These are phyloP conservation scores for Hyposmocoma kahamanoa DNA, from an alignment of 1,140 invertebrate genomes.

Conservation along the genomic window DNA sequence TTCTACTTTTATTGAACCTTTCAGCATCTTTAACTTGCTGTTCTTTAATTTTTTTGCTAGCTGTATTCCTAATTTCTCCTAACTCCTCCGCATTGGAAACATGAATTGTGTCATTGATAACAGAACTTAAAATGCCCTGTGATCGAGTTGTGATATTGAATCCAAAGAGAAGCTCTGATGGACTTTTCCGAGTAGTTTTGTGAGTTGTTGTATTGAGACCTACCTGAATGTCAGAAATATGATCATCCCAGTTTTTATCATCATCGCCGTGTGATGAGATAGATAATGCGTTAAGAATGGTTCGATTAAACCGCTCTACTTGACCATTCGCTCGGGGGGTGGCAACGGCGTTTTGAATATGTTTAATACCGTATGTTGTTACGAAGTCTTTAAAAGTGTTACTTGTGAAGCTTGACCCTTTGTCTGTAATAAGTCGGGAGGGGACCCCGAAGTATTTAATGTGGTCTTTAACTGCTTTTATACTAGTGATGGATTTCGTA, in stretches of 20 bases:
- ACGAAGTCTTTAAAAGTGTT: slow-evolving; percentile 21
- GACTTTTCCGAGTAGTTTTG: slow-evolving; percentile 19
- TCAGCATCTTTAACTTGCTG: slow-evolving; percentile 15
- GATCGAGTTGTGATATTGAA: slow-evolving; percentile 15
- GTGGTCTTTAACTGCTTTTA: slow-evolving; percentile 18
- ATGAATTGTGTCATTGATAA: slow-evolving; percentile 14
- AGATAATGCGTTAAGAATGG: slow-evolving; percentile 21
- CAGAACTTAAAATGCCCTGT: slow-evolving; percentile 15
- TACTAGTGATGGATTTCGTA: slow-evolving; percentile 18
- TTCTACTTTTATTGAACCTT: slow-evolving; percentile 17
- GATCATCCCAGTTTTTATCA: slow-evolving; percentile 20
- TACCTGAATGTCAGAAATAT: slow-evolving; percentile 22
- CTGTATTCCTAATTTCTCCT: background rate
- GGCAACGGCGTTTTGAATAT: slow-evolving; percentile 24
- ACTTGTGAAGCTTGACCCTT: slow-evolving; percentile 25
- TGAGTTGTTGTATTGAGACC: slow-evolving; percentile 25
- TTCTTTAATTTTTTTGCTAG: slow-evolving; percentile 14
- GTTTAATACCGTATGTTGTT: slow-evolving; percentile 18
- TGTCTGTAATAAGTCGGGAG: slow-evolving; percentile 22
- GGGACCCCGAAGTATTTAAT: slow-evolving; percentile 25
- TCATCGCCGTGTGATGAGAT: slow-evolving; percentile 15
- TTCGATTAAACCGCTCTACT: slow-evolving; percentile 29
- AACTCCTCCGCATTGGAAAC: background rate
- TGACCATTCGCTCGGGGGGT: slow-evolving; percentile 30
- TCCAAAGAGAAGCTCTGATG: slow-evolving; percentile 24